These are phyloP conservation scores for Pelecanus crispus DNA, from an alignment of 2,113 vertebrate species.

Conservation along the genomic window DNA sequence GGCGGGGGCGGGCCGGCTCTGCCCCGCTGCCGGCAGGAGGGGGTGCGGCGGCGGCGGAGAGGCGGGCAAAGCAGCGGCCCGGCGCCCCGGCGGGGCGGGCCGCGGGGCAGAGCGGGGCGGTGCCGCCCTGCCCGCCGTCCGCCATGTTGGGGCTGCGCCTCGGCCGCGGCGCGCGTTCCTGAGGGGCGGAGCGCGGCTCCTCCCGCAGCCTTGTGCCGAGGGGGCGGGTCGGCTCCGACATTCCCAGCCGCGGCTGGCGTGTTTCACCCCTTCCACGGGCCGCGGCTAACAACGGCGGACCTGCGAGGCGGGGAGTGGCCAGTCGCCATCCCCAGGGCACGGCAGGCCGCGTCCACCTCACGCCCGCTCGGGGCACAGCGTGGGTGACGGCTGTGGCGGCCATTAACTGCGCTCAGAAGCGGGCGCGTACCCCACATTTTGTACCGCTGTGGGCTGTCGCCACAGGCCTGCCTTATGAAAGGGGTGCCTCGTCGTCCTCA, in stretches of 20 bases:
- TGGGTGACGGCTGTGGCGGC: fast-evolving
- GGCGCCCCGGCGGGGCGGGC: background rate
- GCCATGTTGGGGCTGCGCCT: background rate
- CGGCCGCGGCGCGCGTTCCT: fast-evolving
- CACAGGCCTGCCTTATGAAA: fast-evolving
- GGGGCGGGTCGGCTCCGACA: fast-evolving
- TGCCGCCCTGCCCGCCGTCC: background rate
- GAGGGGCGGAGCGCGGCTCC: fast-evolving
- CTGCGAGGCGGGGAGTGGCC: fast-evolving
- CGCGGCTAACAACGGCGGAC: background rate
- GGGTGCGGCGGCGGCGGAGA: too few species aligned
- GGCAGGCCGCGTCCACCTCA: fast-evolving
- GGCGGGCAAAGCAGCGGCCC: background rate
- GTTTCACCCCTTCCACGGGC: background rate
- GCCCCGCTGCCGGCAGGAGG: too few species aligned
- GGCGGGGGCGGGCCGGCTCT: too few species aligned
- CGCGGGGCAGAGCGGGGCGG: background rate
- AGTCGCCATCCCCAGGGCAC: background rate
- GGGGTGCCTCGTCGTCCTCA: background rate
- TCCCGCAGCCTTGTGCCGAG: fast-evolving
- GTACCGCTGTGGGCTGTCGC: background rate
- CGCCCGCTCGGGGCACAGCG: fast-evolving
- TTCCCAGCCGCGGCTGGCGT: fast-evolving
- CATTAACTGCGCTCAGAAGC: fast-evolving
- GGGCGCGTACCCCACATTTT: fast-evolving